Base-by-base conservation (phyloP, 1,140 invertebrate species). In the Ceratitis capitata region DNA sequence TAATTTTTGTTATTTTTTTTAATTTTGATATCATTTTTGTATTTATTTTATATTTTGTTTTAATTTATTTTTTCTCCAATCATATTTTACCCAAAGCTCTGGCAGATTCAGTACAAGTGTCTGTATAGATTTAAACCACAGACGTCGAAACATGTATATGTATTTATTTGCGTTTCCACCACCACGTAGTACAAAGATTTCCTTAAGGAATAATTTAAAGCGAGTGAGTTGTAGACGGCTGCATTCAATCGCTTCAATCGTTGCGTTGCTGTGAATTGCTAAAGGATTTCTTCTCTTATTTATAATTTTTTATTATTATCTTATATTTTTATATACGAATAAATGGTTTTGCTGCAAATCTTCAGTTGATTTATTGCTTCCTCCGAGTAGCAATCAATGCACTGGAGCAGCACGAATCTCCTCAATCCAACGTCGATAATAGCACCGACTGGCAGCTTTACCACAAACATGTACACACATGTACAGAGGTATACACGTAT, bases 201-300 rank as follows among this genome's bases (percentile, higher is more conserved):
- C 69, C 69, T 42, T 26, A 78, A 78, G 69, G 69, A 78, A 78
- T 78, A 78, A 47, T 78, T 78, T 47, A 47, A 47, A 78, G 39
- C 3, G 61, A 29, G 23, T 39, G 23, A 23, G 16, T 23, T 35
- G 64, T 26, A 74, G 35, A 5, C 5, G 23, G 29, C 23, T 6
- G n/a, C n/a, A 26, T 61, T 61, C 23, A 26, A 1, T 61, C 56
- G 56, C 4, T n/a, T 23, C 39, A 78, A 39, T 69, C 64, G 35
- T 6, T 4, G n/a, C n/a, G n/a, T 7, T 45, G n/a, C 7, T 78
- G 39, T 45, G n/a, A 19, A 45, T 19, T 10, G 19, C 9, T 61
- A 39, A 42, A 45, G 7, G n/a, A 53, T 19, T n/a, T 61, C 29
- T 74, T 1, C 19, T 35, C 3, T 74, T 42, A 19, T 74, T 74